Percentiles rank a stretch among this genome's conserved stretches.
Conservation (phyloP, 2,113 vertebrate genomes). For the Bos taurus region DNA sequence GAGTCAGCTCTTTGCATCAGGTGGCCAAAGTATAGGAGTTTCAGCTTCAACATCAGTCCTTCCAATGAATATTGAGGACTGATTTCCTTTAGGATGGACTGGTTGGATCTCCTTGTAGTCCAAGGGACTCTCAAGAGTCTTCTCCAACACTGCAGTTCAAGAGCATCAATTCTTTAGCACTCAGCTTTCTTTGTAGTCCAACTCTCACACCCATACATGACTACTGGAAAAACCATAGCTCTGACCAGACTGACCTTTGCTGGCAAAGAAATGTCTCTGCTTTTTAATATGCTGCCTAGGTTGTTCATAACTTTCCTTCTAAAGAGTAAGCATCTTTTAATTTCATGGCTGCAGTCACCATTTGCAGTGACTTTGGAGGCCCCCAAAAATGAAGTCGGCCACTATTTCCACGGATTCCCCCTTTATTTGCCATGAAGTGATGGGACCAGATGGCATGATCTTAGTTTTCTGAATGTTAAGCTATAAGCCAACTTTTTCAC, state of each 20-base stretch:
- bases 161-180: fast-evolving
- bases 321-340: background rate
- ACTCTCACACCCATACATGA: background rate
- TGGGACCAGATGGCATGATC: background rate
- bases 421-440: background rate
- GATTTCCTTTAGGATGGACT: background rate
- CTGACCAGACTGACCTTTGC: background rate
- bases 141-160: background rate
- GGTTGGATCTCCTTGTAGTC: background rate
- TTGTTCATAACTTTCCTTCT: background rate
- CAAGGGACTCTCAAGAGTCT: background rate
- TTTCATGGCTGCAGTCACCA: background rate
- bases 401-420: background rate
- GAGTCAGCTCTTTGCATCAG: background rate
- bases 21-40: background rate
- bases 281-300: background rate
- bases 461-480: background rate
- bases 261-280: background rate
- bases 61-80: background rate
- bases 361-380: background rate
- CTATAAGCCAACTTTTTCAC: background rate
- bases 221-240: background rate
- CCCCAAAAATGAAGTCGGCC: background rate
- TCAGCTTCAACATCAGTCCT: background rate
- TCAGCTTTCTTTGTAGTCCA: background rate